Conservation (phyloP, 2,113 vertebrate species). For the Bubo bubo region DNA sequence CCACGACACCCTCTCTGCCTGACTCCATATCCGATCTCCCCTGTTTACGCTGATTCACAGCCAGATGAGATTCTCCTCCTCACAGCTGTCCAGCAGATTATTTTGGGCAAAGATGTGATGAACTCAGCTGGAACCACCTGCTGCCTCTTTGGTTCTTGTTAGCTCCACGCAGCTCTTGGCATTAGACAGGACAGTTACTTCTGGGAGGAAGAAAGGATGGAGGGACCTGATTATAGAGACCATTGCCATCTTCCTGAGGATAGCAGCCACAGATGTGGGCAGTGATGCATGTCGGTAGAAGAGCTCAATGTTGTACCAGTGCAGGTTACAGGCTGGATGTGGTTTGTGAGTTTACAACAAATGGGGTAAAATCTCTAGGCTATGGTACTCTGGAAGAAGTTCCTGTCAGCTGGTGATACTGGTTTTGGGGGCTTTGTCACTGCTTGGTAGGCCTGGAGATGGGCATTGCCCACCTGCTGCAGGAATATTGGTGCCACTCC, state of each 20-base stretch:
- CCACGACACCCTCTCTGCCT: not conserved
- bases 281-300: not conserved
- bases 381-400: not conserved
- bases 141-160: constrained; percentile 12
- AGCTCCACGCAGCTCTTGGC: not conserved
- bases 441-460: not conserved
- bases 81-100: constrained; percentile 6
- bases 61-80: constrained; percentile 8
- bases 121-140: constrained; percentile 37
- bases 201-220: not conserved
- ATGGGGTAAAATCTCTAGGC: not conserved
- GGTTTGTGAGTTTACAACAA: not conserved
- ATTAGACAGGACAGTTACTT: not conserved
- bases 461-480: not conserved
- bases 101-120: constrained; percentile 36
- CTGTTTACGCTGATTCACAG: not conserved
- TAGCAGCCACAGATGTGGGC: not conserved
- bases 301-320: not conserved
- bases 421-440: not conserved
- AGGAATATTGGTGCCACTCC: not conserved
- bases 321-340: not conserved
- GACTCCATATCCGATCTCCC: not conserved
- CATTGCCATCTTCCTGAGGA: not conserved
- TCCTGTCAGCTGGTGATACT: not conserved
- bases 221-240: not conserved